Evolutionary conservation across 1,140 invertebrate genomes (phyloP), one percentile per base, ranked within the genome.

Genomic region (Ips nitidus): DNA sequence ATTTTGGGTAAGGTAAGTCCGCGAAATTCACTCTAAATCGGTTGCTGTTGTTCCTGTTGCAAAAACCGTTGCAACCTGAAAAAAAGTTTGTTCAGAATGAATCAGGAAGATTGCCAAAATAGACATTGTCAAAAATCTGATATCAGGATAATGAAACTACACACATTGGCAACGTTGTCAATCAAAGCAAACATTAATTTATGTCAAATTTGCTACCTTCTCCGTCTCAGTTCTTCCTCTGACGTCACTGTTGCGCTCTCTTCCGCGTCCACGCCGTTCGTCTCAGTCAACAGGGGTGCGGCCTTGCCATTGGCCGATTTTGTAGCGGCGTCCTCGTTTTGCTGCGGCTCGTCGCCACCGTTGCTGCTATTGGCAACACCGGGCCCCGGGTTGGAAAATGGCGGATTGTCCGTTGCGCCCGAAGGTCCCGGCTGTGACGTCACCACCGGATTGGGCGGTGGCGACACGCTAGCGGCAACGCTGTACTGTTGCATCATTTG

Each of bases 401-500:
- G 8, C 8, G 37, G 5, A 40, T 4, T 59, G 7, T 1, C 5
- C 4, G 5, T 41, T 22, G 42, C 43, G 43, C 60, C 60, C 5
- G 4, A n/a, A 5, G 2, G 4, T 41, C 22, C 36, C 7, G 39
- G 7, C 22, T 52, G 8, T 22, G 42, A 5, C 2, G 58, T 2
- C 5, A 22, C 40, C 53, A 36, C 60, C 39, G 38, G 41, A 40
- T 7, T 42, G 2, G 43, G 36, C 8, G 22, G 1, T 39, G 47
- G 4, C 38, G 47, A 38, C 7, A 53, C 40, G 6, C 81, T 75
- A 56, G 85, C 85, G 7, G 91, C 84, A 41, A 86, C 83, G 59
- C 88, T 89, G 81, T 97, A 97, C 79, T 97, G 94, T 73, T 93
- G 89, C 87, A 97, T 94, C 80, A 96, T 88, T 38, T 94, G 80